phyloP scores from a whole-genome alignment of 2,797 vertebrate species.

The Bradypodion pumilum region DNA sequence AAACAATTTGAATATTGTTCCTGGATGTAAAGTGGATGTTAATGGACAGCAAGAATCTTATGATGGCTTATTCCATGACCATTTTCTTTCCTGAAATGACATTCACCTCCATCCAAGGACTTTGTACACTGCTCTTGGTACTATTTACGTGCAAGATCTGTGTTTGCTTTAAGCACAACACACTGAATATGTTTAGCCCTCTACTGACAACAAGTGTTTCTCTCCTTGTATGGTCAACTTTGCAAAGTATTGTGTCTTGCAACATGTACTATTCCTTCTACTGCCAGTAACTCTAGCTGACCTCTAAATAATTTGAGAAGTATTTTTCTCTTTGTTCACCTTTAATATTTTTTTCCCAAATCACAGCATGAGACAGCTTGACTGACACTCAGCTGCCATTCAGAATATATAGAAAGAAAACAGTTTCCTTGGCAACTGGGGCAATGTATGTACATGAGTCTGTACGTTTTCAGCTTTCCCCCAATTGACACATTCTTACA shows the following conservation, averaged over 20 bases:
- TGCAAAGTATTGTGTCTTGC: not conserved
- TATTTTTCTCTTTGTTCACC: constrained; percentile 23
- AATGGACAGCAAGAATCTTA: not conserved
- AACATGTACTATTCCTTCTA: not conserved
- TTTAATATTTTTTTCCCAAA: constrained; percentile 14
- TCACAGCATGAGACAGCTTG: constrained; percentile 44
- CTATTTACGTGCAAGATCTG: not conserved
- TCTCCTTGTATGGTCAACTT: not conserved
- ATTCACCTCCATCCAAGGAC: not conserved
- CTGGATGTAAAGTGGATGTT: not conserved
- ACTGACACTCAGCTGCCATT: constrained; percentile 50
- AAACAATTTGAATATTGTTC: not conserved
- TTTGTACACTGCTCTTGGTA: not conserved
- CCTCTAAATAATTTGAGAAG: constrained; percentile 35
- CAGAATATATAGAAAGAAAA: constrained; percentile 45
- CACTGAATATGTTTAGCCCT: not conserved
- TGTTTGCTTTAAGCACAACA: not conserved
- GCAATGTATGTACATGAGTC: constrained; percentile 14
- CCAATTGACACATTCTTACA: constrained; percentile 13
- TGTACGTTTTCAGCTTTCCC: constrained; percentile 27
- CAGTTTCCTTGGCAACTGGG: constrained; percentile 51
- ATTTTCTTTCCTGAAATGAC: not conserved
- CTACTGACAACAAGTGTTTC: not conserved
- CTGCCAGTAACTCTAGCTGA: constrained; percentile 14
- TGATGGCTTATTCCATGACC: not conserved